Evolutionary conservation across 2,888 invertebrate species (phyloP).

Genomic region (Corythucha ciliata): DNA sequence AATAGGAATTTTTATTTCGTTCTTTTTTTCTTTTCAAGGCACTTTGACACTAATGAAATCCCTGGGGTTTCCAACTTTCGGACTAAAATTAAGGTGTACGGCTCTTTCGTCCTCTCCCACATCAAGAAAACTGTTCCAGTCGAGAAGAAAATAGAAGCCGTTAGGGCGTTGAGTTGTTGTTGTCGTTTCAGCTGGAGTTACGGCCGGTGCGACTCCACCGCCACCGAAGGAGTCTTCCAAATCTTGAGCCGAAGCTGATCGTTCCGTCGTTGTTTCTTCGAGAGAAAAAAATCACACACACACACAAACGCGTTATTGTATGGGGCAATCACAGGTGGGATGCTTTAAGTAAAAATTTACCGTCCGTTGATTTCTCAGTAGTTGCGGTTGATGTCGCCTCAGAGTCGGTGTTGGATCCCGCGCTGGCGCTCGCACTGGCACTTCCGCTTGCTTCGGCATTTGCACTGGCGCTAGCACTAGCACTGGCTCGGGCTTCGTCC

Average conservation of each 20-base stretch:
- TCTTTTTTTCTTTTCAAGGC: too few species aligned
- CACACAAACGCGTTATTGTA: too few species aligned
- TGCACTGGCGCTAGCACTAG: background rate
- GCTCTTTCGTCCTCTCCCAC: conserved; percentile 56
- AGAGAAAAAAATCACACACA: too few species aligned
- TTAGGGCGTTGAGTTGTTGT: conserved; percentile 52
- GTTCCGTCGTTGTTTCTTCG: conserved; percentile 25
- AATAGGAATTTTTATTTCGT: too few species aligned
- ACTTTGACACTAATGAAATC: too few species aligned
- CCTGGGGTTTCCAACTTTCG: conserved; percentile 69
- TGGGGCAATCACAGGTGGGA: too few species aligned
- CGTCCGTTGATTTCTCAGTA: conserved; percentile 9
- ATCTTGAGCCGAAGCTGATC: conserved; percentile 50
- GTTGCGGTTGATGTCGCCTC: conserved; percentile 19
- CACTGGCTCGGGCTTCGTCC: conserved; percentile 4
- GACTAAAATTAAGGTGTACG: conserved; percentile 69
- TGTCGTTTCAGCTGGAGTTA: conserved; percentile 44
- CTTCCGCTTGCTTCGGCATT: conserved; percentile 3
- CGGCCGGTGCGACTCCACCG: background rate
- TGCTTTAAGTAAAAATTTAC: background rate
- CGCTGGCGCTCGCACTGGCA: conserved; percentile 17
- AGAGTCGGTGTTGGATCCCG: conserved; percentile 12
- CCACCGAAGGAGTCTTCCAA: conserved; percentile 71
- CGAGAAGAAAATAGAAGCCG: conserved; percentile 74
- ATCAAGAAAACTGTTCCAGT: conserved; percentile 79